A percentile compares a stretch with the other conserved stretches of the same genome.
phyloP scores from a whole-genome alignment of 2,113 vertebrate species.

The Procavia capensis region DNA sequence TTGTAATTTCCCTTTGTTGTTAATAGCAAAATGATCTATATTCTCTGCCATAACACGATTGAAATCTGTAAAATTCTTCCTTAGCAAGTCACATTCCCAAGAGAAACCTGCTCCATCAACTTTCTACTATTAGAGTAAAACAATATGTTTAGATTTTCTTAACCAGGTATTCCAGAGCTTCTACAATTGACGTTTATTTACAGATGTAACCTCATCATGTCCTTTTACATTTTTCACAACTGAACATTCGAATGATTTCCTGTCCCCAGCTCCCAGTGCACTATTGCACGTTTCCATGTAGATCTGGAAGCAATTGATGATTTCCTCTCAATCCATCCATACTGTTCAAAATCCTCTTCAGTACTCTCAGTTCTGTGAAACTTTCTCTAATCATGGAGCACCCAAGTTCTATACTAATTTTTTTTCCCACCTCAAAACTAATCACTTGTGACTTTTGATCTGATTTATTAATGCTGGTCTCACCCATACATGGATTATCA shows the following conservation, averaged over 20 bases:
- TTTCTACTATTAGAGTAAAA: neutral
- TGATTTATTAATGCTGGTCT: neutral
- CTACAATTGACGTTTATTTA: neutral
- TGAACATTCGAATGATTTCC: neutral
- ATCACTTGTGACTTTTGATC: neutral
- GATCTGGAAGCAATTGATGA: neutral
- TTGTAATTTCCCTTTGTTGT: neutral
- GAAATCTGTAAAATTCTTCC: neutral
- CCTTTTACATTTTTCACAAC: neutral
- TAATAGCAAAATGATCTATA: neutral
- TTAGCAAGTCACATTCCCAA: neutral
- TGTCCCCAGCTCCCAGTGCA: neutral
- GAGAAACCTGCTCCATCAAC: neutral
- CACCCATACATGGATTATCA: neutral
- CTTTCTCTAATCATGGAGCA: neutral
- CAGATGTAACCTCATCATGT: neutral
- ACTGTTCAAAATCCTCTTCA: neutral
- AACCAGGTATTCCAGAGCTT: neutral
- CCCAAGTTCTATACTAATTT: neutral
- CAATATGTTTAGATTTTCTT: neutral
- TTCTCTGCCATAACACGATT: neutral
- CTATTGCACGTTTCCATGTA: neutral
- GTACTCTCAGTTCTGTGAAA: neutral
- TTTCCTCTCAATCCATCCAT: neutral
- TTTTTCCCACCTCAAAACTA: neutral